Conservation (phyloP, 2,888 invertebrate genomes). For the Hesperia comma region DNA sequence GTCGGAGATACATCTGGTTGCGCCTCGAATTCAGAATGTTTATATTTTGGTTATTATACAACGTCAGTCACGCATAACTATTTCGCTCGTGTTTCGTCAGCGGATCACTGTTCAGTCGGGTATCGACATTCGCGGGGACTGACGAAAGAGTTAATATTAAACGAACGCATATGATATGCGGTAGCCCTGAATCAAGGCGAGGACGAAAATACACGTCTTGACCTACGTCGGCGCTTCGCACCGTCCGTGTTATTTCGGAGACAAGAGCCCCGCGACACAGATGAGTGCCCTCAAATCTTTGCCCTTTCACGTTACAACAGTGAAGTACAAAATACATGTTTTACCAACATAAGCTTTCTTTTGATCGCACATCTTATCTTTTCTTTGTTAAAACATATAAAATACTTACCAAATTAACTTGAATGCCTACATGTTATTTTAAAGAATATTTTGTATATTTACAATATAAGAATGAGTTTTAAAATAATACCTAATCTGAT, state of each 20-base stretch:
- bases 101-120: constrained; percentile 37
- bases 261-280: constrained; percentile 44
- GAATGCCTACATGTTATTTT: too few relatives aligned
- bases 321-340: not conserved
- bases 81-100: constrained; percentile 40
- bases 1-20: constrained; percentile 36
- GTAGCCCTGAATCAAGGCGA: constrained; percentile 82
- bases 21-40: constrained; percentile 28
- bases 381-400: not conserved
- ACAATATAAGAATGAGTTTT: too few relatives aligned
- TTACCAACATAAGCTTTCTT: not conserved
- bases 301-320: constrained; percentile 15
- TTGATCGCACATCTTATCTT: not conserved
- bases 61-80: constrained; percentile 39
- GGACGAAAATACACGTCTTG: constrained; percentile 77
- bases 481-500: too few relatives aligned
- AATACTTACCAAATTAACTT: not conserved
- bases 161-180: constrained; percentile 71
- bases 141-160: constrained; percentile 80
- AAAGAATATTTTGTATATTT: too few relatives aligned
- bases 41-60: constrained; percentile 37
- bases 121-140: constrained; percentile 57
- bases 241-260: constrained; percentile 64
- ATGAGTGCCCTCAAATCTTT: constrained; percentile 25
- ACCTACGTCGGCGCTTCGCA: constrained; percentile 67